phyloP scores from a whole-genome alignment of 2,113 vertebrate genomes.

The Lamprologus lemairii region DNA sequence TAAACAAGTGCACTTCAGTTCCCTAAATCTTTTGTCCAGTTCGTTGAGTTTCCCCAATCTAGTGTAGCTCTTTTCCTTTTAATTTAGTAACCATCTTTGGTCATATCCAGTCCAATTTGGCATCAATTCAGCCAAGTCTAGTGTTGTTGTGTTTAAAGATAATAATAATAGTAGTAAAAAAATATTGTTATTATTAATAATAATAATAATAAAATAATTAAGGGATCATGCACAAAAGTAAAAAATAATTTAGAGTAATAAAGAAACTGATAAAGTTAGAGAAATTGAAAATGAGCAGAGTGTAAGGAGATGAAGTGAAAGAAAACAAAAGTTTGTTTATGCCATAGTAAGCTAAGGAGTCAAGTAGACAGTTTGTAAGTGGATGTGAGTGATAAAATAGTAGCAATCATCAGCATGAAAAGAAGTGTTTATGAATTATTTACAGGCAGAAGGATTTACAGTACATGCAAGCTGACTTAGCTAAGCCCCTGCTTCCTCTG shows the following conservation, averaged over 20 bases:
- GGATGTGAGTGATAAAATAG: conserved; percentile 40
- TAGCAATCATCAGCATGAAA: conserved; percentile 34
- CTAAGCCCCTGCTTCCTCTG: conserved; percentile 38
- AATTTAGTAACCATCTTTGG: background rate
- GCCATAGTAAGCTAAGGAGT: conserved; percentile 16
- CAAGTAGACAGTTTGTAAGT: background rate
- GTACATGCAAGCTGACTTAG: conserved; percentile 45
- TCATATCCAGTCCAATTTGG: background rate
- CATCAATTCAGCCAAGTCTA: background rate
- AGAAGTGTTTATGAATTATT: conserved; percentile 63
- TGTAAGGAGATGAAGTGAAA: background rate
- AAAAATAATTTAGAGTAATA: background rate
- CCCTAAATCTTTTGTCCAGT: rapidly evolving
- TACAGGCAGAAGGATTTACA: conserved; percentile 59
- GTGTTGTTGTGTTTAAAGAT: background rate
- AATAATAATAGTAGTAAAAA: background rate
- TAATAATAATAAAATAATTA: background rate
- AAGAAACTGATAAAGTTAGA: background rate
- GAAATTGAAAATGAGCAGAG: background rate
- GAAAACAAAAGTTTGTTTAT: background rate
- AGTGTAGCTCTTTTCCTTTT: background rate
- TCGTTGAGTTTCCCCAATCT: background rate
- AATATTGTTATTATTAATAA: too few species aligned
- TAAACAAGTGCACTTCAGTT: background rate
- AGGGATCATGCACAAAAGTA: background rate